Evolutionary conservation across 2,888 invertebrate genomes (phyloP).

Genomic region (Branchipolynoe longqiensis): DNA sequence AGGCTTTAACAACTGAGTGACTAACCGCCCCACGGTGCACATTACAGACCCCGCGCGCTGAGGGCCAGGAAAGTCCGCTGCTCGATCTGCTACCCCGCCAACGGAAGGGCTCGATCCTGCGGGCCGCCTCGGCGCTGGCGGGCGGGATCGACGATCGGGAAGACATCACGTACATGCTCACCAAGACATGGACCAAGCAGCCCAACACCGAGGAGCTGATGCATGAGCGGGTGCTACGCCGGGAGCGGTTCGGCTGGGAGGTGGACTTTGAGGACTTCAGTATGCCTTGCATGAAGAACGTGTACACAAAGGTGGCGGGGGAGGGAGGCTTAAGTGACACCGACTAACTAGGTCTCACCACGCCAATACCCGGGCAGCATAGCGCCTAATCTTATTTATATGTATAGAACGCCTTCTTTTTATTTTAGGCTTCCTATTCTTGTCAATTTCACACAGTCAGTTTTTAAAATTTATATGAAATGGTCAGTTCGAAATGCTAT

Average conservation of each 20-base stretch:
- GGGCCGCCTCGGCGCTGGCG: conserved; percentile 79
- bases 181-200: conserved; percentile 80
- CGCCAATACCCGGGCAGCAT: too few species aligned
- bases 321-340: conserved; percentile 74
- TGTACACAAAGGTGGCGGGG: conserved; percentile 72
- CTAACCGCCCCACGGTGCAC: too few species aligned
- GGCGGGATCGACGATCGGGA: conserved; percentile 79
- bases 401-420: too few species aligned
- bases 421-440: too few species aligned
- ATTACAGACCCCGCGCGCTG: not conserved
- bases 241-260: conserved; percentile 81
- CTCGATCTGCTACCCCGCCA: conserved; percentile 65
- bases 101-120: conserved; percentile 79
- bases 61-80: conserved; percentile 29
- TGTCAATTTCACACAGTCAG: too few species aligned
- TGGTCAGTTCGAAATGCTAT: too few species aligned
- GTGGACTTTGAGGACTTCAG: conserved; percentile 81
- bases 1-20: too few species aligned
- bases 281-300: conserved; percentile 80
- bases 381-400: too few species aligned
- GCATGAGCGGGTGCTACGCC: conserved; percentile 70
- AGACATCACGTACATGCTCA: conserved; percentile 79
- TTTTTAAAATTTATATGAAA: too few species aligned
- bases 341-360: too few species aligned
- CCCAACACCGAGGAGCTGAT: conserved; percentile 78